These are phyloP conservation scores for Eretmocerus hayati DNA, from an alignment of 2,888 invertebrate genomes.

Conservation along the genomic window DNA sequence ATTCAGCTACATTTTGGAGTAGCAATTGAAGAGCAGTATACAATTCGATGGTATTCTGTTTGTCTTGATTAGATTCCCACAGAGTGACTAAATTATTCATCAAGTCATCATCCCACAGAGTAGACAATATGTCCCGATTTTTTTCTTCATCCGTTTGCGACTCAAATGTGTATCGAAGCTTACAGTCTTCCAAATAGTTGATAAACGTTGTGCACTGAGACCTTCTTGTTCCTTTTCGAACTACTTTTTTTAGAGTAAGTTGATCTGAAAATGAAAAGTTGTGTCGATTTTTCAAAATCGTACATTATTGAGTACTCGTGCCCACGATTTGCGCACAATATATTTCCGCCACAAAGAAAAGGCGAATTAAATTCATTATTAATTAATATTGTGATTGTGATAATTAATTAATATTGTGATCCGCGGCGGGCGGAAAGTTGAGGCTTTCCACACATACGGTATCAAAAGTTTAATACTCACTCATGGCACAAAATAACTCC, in stretches of 20 bases:
- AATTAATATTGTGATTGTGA: no score
- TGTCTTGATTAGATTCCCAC: constrained; percentile 32
- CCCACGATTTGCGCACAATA: no score
- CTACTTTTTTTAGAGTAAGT: constrained; percentile 32
- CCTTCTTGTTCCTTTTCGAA: constrained; percentile 38
- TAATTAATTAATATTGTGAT: no score
- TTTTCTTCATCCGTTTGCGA: constrained; percentile 3
- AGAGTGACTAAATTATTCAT: constrained; percentile 24
- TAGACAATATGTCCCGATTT: neutral
- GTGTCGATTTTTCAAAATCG: neutral
- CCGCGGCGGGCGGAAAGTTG: no score
- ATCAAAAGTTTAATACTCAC: constrained; percentile 45
- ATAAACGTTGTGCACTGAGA: constrained; percentile 37
- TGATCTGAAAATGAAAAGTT: constrained; percentile 30
- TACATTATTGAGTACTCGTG: no score
- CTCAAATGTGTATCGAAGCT: constrained; percentile 32
- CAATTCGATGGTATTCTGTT: constrained; percentile 31
- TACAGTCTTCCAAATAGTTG: constrained; percentile 34
- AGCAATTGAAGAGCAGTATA: constrained; percentile 41
- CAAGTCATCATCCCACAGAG: constrained; percentile 21
- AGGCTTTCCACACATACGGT: no score
- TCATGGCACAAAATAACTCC: constrained; percentile 53
- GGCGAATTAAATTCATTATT: no score
- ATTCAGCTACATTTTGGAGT: constrained; percentile 39
- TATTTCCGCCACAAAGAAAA: no score